Evolutionary conservation across 1,140 invertebrate genomes (phyloP).

Genomic region (Sesamia nonagrioides): DNA sequence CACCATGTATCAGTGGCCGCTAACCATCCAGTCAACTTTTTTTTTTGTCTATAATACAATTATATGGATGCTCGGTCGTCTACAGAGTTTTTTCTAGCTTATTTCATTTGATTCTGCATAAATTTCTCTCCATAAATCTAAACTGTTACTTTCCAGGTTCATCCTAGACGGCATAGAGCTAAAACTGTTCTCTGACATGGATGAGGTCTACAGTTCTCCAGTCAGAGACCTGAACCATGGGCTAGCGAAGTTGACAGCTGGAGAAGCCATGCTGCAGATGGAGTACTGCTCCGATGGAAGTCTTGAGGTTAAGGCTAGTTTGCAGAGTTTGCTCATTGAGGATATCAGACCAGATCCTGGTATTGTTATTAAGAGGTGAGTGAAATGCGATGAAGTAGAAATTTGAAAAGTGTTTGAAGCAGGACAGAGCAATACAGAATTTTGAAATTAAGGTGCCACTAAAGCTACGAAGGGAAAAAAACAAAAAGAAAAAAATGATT

Average conservation of each 20-base stretch:
- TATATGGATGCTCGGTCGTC: no score
- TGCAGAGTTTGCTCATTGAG: conserved; percentile 91
- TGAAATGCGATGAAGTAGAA: background rate
- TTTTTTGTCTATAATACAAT: no score
- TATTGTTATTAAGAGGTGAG: conserved; percentile 90
- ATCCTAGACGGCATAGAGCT: conserved; percentile 91
- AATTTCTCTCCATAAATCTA: no score
- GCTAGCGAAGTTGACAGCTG: conserved; percentile 91
- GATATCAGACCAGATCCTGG: conserved; percentile 91
- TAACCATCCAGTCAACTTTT: no score
- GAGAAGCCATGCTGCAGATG: conserved; percentile 90
- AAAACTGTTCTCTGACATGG: conserved; percentile 91
- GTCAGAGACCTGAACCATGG: conserved; percentile 92
- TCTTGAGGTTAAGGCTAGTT: conserved; percentile 91
- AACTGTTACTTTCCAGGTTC: conserved; percentile 82
- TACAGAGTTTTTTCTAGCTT: no score
- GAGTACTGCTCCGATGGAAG: conserved; percentile 92
- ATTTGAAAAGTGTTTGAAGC: no score
- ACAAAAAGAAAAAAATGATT: no score
- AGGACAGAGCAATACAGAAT: no score
- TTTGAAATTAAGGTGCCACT: no score
- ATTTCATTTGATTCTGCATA: no score
- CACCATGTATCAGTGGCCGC: no score
- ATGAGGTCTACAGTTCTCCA: conserved; percentile 92
- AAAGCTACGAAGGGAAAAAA: no score